Conservation (phyloP, 2,888 invertebrate species). For the Lasioglossum pauxillum region DNA sequence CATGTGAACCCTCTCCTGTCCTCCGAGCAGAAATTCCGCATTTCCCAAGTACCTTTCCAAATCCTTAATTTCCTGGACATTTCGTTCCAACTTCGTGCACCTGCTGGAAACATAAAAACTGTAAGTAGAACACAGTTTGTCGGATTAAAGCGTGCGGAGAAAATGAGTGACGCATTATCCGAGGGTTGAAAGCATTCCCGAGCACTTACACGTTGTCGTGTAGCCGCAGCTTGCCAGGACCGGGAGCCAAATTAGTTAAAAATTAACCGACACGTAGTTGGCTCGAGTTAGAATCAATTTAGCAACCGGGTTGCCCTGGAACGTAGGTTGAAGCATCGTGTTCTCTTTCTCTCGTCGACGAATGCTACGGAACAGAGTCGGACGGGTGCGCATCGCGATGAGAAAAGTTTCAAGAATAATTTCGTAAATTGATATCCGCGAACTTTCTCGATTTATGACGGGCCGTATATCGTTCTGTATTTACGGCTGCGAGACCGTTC, state of each 20-base stretch:
- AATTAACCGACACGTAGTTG: slow-evolving; percentile 13
- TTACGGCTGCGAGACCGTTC: not conserved
- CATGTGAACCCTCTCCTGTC: not conserved
- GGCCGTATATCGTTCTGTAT: slow-evolving; percentile 20
- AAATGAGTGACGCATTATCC: not conserved
- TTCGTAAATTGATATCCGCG: slow-evolving; percentile 30
- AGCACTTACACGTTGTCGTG: not conserved
- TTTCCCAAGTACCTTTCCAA: not conserved
- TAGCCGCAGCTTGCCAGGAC: not conserved
- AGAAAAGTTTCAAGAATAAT: slow-evolving; percentile 27
- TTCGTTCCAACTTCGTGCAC: not conserved
- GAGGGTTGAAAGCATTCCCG: not conserved
- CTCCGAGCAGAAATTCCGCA: not conserved
- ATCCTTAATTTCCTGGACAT: not conserved
- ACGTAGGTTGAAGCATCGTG: not conserved
- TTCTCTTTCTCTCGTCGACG: not conserved
- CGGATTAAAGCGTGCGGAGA: not conserved
- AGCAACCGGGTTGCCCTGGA: not conserved
- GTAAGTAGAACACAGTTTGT: not conserved
- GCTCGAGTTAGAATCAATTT: slow-evolving; percentile 5
- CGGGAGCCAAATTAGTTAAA: not conserved
- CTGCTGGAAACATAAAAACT: not conserved
- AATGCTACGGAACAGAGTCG: not conserved
- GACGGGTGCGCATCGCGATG: not conserved
- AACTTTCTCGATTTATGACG: slow-evolving; percentile 38